A percentile compares a stretch with the other conserved stretches of the same genome.
Conservation (phyloP, 1,140 invertebrate species). For the Penaeus indicus region DNA sequence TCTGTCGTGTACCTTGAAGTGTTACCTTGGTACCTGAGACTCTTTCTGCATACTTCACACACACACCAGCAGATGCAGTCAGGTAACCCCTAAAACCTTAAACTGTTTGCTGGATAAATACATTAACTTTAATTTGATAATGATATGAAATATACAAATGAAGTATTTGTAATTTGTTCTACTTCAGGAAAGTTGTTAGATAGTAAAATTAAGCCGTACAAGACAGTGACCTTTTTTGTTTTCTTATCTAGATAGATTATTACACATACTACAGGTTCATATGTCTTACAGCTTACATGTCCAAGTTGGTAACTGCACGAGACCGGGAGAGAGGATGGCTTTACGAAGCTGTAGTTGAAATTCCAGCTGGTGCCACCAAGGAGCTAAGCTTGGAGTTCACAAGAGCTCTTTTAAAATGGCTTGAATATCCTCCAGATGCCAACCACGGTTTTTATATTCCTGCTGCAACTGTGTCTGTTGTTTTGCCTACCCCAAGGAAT, state of each 20-base stretch:
- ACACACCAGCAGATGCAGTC: constrained; percentile 76
- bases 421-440: constrained; percentile 98
- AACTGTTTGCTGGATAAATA: too few relatives aligned
- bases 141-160: too few relatives aligned
- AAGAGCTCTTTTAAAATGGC: constrained; percentile 96
- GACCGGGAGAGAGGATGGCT: constrained; percentile 88
- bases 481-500: constrained; percentile 83
- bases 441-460: constrained; percentile 98
- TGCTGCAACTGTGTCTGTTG: constrained; percentile 84
- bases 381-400: constrained; percentile 91
- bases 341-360: constrained; percentile 86
- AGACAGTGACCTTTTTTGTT: too few relatives aligned
- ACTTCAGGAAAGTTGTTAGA: too few relatives aligned
- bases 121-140: too few relatives aligned
- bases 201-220: too few relatives aligned
- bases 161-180: too few relatives aligned
- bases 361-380: constrained; percentile 85
- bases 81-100: constrained; percentile 70
- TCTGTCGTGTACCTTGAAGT: constrained; percentile 74
- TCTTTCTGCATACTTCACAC: constrained; percentile 88
- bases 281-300: constrained; percentile 39
- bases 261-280: background rate
- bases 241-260: background rate
- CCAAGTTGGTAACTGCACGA: constrained; percentile 82
- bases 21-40: constrained; percentile 92